phyloP scores from a whole-genome alignment of 35 echinoderm and acorn worm genomes.

The Chiridota heheva region DNA sequence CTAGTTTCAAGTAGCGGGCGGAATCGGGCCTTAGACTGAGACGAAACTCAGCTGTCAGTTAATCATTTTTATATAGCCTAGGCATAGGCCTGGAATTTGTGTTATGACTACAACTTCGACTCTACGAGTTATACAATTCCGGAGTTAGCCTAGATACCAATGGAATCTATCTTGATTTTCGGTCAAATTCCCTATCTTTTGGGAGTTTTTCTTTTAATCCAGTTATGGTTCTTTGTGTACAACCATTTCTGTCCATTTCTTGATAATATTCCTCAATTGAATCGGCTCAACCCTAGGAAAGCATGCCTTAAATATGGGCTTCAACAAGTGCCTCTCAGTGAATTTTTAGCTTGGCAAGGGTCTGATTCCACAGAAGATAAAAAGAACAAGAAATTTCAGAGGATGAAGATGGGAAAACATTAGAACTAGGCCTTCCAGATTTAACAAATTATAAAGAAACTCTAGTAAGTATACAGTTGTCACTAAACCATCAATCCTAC shows the following conservation, averaged over 20 bases:
- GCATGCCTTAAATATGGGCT: constrained; percentile 79
- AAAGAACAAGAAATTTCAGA: constrained; percentile 34
- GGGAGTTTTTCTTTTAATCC: constrained; percentile 66
- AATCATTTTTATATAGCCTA: no score
- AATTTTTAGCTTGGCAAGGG: constrained; percentile 51
- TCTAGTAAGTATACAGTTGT: constrained; percentile 21
- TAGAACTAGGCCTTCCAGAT: constrained; percentile 34
- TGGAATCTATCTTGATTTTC: constrained; percentile 69
- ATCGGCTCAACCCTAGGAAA: constrained; percentile 74
- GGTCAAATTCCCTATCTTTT: constrained; percentile 77
- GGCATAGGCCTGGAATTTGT: no score
- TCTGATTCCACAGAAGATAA: constrained; percentile 16
- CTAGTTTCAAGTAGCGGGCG: no score
- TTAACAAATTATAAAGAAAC: constrained; percentile 37
- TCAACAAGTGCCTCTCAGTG: constrained; percentile 61
- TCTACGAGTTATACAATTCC: no score
- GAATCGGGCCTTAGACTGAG: no score
- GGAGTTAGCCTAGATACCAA: no score
- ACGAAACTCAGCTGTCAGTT: no score
- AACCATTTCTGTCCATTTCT: constrained; percentile 81
- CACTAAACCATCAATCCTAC: no score
- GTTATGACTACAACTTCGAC: no score
- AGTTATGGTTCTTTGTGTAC: constrained; percentile 92
- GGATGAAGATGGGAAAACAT: constrained; percentile 25
- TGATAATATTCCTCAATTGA: constrained; percentile 73